Evolutionary conservation across 2,113 vertebrate species (phyloP).

Genomic region (Pampusana beccarii): DNA sequence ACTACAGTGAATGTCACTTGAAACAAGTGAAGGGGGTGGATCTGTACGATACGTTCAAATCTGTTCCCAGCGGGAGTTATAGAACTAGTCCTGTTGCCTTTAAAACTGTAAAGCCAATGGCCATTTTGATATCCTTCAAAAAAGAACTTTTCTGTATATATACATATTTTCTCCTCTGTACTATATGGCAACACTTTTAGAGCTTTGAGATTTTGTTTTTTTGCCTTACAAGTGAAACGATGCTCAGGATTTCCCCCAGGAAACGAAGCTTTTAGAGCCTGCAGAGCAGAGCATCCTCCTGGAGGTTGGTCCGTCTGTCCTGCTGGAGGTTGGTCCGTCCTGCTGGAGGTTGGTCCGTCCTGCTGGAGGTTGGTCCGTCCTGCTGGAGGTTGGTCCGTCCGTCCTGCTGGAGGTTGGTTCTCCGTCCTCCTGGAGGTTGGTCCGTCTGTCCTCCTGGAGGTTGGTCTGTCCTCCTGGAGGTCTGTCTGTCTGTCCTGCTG

Average conservation of each 20-base stretch:
- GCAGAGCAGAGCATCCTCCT: not conserved
- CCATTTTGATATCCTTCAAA: not conserved
- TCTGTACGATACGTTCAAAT: not conserved
- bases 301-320: not conserved
- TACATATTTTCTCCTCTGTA: not conserved
- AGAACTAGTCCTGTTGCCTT: not conserved
- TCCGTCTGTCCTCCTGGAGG: too few species aligned
- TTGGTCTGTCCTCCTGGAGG: not conserved
- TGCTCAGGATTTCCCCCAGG: not conserved
- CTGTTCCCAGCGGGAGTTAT: not conserved
- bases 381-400: not conserved
- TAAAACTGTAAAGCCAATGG: not conserved
- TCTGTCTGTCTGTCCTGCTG: not conserved
- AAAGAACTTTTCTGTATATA: not conserved
- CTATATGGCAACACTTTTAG: not conserved
- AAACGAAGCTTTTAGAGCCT: not conserved
- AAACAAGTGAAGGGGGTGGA: not conserved
- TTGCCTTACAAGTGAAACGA: conserved; percentile 4
- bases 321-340: not conserved
- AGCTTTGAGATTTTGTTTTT: not conserved
- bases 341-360: not conserved
- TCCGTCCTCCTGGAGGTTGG: too few species aligned
- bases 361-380: not conserved
- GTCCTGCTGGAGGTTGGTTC: not conserved
- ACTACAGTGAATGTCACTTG: not conserved